These are phyloP conservation scores for Misgurnus mizolepis DNA, from an alignment of 2,113 vertebrate species.

Conservation along the genomic window DNA sequence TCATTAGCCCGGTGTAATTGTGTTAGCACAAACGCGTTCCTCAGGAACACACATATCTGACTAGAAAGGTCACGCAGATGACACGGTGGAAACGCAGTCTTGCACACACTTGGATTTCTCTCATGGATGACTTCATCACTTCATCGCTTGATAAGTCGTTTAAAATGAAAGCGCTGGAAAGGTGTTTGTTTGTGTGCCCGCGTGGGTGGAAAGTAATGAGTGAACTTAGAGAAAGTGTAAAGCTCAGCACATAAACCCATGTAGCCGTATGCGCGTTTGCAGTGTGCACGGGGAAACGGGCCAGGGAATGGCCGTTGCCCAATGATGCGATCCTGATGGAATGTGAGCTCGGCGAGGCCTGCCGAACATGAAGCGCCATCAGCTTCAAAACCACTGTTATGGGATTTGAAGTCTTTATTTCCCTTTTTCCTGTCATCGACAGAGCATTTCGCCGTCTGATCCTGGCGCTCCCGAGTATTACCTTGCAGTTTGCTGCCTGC, in stretches of 20 bases:
- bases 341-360: constrained; percentile 36
- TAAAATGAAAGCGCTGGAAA: not conserved
- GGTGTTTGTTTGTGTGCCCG: constrained; percentile 28
- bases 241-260: constrained; percentile 27
- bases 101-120: constrained; percentile 19
- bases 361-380: constrained; percentile 10
- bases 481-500: constrained; percentile 2
- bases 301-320: constrained; percentile 29
- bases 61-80: constrained; percentile 74
- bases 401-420: constrained; percentile 43
- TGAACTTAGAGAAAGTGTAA: not conserved
- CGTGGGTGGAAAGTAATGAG: constrained; percentile 4
- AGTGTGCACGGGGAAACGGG: constrained; percentile 4
- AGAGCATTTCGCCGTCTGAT: not conserved
- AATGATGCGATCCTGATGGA: constrained; percentile 45
- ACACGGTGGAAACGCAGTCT: constrained; percentile 35
- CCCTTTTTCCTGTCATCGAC: not conserved
- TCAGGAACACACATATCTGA: constrained; percentile 65
- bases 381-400: constrained; percentile 25
- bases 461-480: not conserved
- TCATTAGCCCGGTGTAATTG: constrained; percentile 79
- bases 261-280: not conserved
- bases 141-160: constrained; percentile 19
- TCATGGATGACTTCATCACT: not conserved
- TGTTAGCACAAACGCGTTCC: constrained; percentile 74